Conservation (phyloP, 2,888 invertebrate genomes). For the Nemurella pictetii region DNA sequence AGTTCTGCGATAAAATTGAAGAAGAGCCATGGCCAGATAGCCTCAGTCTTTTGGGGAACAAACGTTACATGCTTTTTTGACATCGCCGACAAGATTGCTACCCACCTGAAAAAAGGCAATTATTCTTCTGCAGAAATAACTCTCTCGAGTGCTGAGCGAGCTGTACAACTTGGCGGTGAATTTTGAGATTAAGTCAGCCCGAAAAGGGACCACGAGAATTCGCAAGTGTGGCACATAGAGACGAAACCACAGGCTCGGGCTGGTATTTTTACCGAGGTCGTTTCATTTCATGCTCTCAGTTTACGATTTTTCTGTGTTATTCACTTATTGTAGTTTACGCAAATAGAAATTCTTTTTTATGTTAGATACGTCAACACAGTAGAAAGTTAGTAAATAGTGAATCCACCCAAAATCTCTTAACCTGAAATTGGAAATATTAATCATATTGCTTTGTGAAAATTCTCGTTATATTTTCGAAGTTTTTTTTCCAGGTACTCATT, state of each 20-base stretch:
- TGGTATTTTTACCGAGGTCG: too few relatives aligned
- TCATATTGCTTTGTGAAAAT: not conserved
- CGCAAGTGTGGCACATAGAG: too few relatives aligned
- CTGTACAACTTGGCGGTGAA: not conserved
- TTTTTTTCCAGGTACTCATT: not conserved
- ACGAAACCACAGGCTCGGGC: too few relatives aligned
- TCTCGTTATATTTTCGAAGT: not conserved
- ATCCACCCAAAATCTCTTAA: too few relatives aligned
- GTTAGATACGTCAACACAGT: too few relatives aligned
- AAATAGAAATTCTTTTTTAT: too few relatives aligned
- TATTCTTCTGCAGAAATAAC: not conserved
- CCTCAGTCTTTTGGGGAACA: not conserved
- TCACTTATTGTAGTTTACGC: too few relatives aligned
- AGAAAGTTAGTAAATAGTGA: too few relatives aligned
- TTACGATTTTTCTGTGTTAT: too few relatives aligned
- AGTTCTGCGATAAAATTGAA: constrained; percentile 8
- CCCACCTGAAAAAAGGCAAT: constrained; percentile 14
- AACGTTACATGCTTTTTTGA: constrained; percentile 15
- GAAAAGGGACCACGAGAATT: not conserved
- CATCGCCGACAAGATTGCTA: constrained; percentile 9
- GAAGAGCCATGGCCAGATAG: constrained; percentile 6
- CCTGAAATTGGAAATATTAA: too few relatives aligned
- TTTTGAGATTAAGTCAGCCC: constrained; percentile 7
- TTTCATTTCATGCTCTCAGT: too few relatives aligned
- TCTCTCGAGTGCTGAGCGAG: not conserved